These are phyloP conservation scores for Eulemur mongoz DNA, from an alignment of 2,797 vertebrate species.

Conservation along the genomic window DNA sequence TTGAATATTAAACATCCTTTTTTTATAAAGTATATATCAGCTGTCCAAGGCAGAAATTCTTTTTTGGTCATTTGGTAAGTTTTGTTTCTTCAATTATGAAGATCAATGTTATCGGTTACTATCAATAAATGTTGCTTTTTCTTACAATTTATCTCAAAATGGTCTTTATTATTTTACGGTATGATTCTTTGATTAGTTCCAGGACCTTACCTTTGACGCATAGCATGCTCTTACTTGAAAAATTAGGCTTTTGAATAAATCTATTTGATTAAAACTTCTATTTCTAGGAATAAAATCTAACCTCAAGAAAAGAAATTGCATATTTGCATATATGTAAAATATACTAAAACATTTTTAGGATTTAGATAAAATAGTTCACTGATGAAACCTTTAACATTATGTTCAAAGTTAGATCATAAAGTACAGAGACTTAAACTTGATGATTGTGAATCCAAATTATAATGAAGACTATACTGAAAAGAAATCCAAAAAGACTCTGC, in stretches of 20 bases:
- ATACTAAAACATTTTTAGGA: background rate
- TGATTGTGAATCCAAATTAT: conserved; percentile 20
- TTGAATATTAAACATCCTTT: background rate
- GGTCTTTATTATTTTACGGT: conserved; percentile 11
- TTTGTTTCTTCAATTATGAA: background rate
- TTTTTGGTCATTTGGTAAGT: background rate
- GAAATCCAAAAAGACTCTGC: background rate
- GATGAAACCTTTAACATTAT: conserved; percentile 42
- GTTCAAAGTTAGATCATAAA: background rate
- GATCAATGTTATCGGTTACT: background rate
- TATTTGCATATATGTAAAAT: conserved; percentile 28
- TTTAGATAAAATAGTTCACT: conserved; percentile 17
- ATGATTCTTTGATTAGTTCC: background rate
- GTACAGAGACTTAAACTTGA: background rate
- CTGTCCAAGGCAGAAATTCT: background rate
- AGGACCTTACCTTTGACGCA: background rate
- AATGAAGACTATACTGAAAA: background rate
- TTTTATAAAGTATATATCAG: background rate
- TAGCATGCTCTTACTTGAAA: background rate
- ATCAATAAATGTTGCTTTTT: background rate
- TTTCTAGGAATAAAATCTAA: conserved; percentile 38
- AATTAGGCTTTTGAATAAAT: conserved; percentile 13
- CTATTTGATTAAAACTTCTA: background rate
- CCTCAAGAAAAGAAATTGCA: background rate
- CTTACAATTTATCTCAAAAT: background rate